These are phyloP conservation scores for Phrynocephalus forsythii DNA, from an alignment of 2,797 vertebrate genomes.

Conservation along the genomic window DNA sequence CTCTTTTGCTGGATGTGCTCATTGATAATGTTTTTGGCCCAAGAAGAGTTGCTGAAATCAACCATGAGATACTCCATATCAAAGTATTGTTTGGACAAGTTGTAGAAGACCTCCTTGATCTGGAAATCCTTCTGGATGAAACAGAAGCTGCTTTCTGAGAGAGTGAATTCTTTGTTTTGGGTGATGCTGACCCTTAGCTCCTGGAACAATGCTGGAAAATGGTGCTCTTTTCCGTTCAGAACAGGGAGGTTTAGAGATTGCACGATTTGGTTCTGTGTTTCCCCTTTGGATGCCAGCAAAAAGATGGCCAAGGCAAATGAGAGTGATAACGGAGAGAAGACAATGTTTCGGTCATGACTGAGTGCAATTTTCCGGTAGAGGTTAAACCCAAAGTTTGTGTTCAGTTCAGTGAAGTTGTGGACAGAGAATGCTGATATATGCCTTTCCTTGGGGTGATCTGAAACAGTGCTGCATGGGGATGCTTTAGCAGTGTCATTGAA, in stretches of 20 bases:
- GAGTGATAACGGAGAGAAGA: constrained; percentile 89
- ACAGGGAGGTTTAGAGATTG: constrained; percentile 79
- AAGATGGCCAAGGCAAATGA: constrained; percentile 82
- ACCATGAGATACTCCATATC: constrained; percentile 82
- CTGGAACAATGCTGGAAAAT: constrained; percentile 84
- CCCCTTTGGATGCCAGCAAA: constrained; percentile 81
- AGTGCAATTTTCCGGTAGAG: constrained; percentile 88
- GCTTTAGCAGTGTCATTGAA: neutral
- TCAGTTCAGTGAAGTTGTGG: constrained; percentile 82
- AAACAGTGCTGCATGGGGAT: constrained; percentile 26
- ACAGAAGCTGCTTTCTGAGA: constrained; percentile 82
- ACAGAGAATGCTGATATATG: constrained; percentile 26
- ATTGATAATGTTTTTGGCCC: constrained; percentile 80
- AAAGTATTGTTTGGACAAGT: constrained; percentile 85
- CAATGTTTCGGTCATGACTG: constrained; percentile 87
- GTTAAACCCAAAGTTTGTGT: constrained; percentile 88
- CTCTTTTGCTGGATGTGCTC: constrained; percentile 83
- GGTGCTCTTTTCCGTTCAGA: constrained; percentile 69
- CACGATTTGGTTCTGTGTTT: constrained; percentile 82
- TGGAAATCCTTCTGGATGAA: constrained; percentile 81
- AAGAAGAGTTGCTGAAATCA: constrained; percentile 77
- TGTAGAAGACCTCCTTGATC: constrained; percentile 79
- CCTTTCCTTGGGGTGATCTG: constrained; percentile 19
- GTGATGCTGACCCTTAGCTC: constrained; percentile 82
- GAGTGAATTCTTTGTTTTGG: constrained; percentile 76